Conservation (phyloP, 2,113 vertebrate species). For the Martes martes region DNA sequence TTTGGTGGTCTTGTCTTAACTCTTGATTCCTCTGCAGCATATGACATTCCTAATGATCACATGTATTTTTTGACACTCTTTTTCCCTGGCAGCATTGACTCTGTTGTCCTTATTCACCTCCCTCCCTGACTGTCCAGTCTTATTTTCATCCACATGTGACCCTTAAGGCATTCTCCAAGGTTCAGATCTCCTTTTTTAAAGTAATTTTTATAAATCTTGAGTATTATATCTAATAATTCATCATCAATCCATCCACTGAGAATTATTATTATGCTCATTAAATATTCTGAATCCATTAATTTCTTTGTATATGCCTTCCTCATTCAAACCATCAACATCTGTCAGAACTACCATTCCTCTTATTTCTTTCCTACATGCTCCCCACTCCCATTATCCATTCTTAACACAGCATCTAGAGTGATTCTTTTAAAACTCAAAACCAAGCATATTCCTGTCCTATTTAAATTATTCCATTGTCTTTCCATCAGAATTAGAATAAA, state of each 20-base stretch:
- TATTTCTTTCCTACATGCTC: neutral
- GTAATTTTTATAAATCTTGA: neutral
- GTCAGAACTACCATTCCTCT: neutral
- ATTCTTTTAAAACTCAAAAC: neutral
- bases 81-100: neutral
- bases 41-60: neutral
- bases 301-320: neutral
- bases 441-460: neutral
- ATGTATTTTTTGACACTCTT: neutral
- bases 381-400: neutral
- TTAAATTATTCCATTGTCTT: neutral
- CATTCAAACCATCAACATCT: neutral
- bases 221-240: neutral
- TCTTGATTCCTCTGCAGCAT: neutral
- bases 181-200: neutral
- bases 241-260: neutral
- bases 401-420: neutral
- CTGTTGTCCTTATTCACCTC: neutral
- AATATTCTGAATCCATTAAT: neutral
- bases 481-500: neutral
- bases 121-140: neutral
- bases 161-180: neutral
- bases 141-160: neutral
- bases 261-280: neutral
- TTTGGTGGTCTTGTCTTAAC: slow-evolving; percentile 24